Conservation (phyloP, 2,113 vertebrate species). For the Chauna torquata region DNA sequence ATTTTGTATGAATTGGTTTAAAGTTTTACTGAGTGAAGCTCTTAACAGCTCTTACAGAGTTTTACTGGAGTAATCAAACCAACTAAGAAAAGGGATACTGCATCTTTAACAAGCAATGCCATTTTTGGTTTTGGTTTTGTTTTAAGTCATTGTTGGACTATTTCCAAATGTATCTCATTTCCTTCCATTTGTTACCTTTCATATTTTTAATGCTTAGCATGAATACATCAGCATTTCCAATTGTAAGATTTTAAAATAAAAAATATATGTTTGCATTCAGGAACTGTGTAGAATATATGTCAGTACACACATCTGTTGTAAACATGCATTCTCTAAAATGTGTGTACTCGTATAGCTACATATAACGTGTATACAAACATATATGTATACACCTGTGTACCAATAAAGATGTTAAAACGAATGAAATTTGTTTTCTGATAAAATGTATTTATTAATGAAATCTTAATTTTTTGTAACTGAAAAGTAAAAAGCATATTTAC, state of each 20-base stretch:
- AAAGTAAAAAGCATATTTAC: constrained; percentile 58
- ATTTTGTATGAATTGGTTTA: constrained; percentile 66
- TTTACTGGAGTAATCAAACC: constrained; percentile 66
- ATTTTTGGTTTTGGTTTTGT: constrained; percentile 36
- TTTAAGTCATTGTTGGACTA: constrained; percentile 69
- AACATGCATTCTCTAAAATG: background rate
- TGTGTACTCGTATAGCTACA: constrained; percentile 49
- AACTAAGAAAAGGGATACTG: constrained; percentile 82
- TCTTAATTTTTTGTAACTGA: constrained; percentile 54
- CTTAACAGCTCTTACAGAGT: constrained; percentile 49
- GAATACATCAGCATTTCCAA: constrained; percentile 67
- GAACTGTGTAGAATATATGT: constrained; percentile 58
- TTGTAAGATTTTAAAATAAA: constrained; percentile 57
- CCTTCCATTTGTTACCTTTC: constrained; percentile 74
- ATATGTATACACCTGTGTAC: constrained; percentile 64
- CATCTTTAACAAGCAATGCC: constrained; percentile 77
- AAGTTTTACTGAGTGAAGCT: constrained; percentile 55
- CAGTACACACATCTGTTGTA: constrained; percentile 61
- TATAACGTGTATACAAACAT: constrained; percentile 52
- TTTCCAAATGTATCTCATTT: constrained; percentile 76
- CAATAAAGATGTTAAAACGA: background rate
- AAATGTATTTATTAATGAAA: constrained; percentile 39
- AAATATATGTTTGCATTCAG: constrained; percentile 65
- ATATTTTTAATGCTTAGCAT: constrained; percentile 75
- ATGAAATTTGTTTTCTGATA: constrained; percentile 48